Percentiles rank a stretch among this genome's conserved stretches.
Evolutionary conservation across 2,888 invertebrate species (phyloP).

Genomic region (Eubasilissa splendida): DNA sequence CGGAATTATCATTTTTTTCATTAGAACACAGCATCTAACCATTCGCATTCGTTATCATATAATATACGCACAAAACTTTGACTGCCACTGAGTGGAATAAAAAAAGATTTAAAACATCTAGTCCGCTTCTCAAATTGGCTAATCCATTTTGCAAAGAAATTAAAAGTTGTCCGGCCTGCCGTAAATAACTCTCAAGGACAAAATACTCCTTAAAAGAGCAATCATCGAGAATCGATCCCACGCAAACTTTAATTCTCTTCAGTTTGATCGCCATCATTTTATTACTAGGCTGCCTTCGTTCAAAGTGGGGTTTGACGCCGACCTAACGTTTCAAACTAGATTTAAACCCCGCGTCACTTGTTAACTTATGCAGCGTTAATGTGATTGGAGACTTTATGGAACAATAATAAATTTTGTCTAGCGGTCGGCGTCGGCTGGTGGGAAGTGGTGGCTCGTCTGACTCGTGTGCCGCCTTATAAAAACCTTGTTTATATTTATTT

Average conservation of each 20-base stretch:
- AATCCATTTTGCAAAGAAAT: conserved; percentile 22
- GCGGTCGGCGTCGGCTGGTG: neutral
- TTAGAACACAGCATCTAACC: no score
- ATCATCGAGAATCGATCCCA: conserved; percentile 26
- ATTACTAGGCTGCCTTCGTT: neutral
- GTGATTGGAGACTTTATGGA: neutral
- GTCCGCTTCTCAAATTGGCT: neutral
- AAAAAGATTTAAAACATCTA: conserved; percentile 9
- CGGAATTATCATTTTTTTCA: no score
- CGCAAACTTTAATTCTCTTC: conserved; percentile 14
- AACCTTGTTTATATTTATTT: neutral
- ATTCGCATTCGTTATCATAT: no score
- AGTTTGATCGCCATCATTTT: conserved; percentile 13
- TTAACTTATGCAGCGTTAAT: neutral
- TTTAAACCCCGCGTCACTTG: conserved; percentile 7
- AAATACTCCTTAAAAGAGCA: conserved; percentile 16
- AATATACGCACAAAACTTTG: neutral
- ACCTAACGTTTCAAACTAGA: neutral
- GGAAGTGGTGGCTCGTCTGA: neutral
- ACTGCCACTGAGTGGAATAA: neutral
- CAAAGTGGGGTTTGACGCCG: neutral
- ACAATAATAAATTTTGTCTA: neutral
- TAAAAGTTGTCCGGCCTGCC: conserved; percentile 28
- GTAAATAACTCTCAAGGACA: conserved; percentile 24
- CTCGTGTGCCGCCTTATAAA: no score